Base-by-base conservation (phyloP, 2,113 vertebrate species). In the Calyptommatus sinebrachiatus region DNA sequence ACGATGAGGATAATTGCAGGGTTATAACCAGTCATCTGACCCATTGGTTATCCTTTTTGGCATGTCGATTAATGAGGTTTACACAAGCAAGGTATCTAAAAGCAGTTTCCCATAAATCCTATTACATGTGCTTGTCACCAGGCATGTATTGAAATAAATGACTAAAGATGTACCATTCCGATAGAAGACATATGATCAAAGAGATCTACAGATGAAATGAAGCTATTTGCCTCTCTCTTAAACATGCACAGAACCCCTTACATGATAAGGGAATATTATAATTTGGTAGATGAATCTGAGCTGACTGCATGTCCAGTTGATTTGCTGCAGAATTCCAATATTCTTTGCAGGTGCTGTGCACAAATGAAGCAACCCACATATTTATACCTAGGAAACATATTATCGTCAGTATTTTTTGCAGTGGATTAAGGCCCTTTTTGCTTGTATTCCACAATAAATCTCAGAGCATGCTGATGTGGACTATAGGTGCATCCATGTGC, bases 31-130 rank as follows among this genome's bases (percentile, higher is more conserved):
- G 78, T 84, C 78, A 57, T 82, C 80, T 88, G 67, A 90, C 82
- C 60, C 62, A 70, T 3, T 28, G 45, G 29, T 87, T 89, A 86
- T 80, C n/a, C 61, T 85, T 3, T n/a, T 72, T 79, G 91, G 78
- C 78, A 70, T 78, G 69, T 14, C 78, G 86, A 90, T 89, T 91
- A 86, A 91, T 88, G 74, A 68, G 71, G 74, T 91, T 88, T 90
- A 87, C 48, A 73, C 26, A 80, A 84, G 73, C 3, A 20, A 31
- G 46, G 5, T 85, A 46, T 31, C 48, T 90, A 80, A 74, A 71
- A 78, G 60, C 45, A 65, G 28, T 20, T 84, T 85, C 71, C 81
- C 78, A 81, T 89, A 86, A 89, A 86, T 81, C 21, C 41, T 81
- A 20, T 83, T 85, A 77, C 78, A 74, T 46, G 85, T 71, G 63